Evolutionary conservation across 2,113 vertebrate species (phyloP).

Genomic region (Rhinichthys klamathensis): DNA sequence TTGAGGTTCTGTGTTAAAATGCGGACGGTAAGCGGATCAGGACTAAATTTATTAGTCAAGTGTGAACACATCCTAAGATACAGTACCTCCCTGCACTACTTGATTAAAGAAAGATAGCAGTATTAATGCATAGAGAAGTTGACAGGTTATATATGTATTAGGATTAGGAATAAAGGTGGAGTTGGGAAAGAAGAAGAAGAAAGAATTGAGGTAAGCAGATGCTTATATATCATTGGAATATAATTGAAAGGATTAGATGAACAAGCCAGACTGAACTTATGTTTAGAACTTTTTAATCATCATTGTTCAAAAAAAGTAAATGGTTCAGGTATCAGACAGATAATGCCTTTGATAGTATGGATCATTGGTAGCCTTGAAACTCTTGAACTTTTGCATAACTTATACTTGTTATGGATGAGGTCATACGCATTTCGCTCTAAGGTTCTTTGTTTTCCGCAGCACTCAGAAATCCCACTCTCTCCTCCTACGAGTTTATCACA

Average conservation of each 20-base stretch:
- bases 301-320: too few relatives aligned
- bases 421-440: constrained; percentile 31
- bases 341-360: constrained; percentile 19
- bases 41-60: too few relatives aligned
- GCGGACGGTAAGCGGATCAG: too few relatives aligned
- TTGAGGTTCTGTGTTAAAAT: too few relatives aligned
- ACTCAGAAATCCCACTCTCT: constrained; percentile 58
- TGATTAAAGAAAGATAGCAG: neutral
- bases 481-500: constrained; percentile 54
- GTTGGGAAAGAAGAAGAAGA: neutral
- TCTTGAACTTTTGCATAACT: constrained; percentile 27
- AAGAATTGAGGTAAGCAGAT: neutral
- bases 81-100: neutral
- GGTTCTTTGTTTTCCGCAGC: constrained; percentile 53
- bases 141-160: too few relatives aligned
- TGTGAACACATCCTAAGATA: neutral
- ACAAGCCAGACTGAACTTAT: neutral
- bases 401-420: constrained; percentile 30
- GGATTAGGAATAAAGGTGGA: neutral
- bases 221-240: neutral
- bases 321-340: neutral
- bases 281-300: neutral
- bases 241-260: neutral
- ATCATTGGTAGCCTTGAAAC: constrained; percentile 1
- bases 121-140: neutral